A percentile compares a stretch with the other conserved stretches of the same genome.
phyloP scores from a whole-genome alignment of 2,113 vertebrate genomes.

The Madoqua kirkii region DNA sequence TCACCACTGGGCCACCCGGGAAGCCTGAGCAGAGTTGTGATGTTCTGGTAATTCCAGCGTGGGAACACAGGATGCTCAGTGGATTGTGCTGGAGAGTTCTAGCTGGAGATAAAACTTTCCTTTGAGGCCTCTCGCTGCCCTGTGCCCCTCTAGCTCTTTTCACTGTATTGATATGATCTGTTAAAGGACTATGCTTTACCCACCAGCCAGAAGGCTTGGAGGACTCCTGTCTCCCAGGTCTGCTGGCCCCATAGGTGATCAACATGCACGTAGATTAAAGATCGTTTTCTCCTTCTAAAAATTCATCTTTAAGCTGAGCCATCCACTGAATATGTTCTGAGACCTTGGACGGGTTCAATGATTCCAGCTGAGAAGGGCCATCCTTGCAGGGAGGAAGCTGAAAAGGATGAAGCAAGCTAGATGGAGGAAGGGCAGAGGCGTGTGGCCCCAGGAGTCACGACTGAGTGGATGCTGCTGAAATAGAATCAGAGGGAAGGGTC shows the following conservation, averaged over 20 bases:
- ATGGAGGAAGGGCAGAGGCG: background rate
- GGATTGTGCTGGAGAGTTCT: background rate
- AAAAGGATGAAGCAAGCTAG: background rate
- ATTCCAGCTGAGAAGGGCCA: background rate
- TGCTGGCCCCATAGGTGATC: background rate
- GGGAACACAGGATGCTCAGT: no score
- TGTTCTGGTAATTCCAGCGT: no score
- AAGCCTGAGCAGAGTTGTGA: no score
- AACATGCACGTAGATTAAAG: background rate
- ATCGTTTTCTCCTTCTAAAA: background rate
- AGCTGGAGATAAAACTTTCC: background rate
- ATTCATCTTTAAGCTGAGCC: background rate
- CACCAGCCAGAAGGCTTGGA: background rate
- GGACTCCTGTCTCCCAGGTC: background rate
- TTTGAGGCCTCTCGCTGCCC: background rate
- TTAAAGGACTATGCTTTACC: accelerated
- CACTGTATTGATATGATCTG: accelerated
- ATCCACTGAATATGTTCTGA: background rate
- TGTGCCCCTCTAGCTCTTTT: background rate
- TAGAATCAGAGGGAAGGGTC: background rate
- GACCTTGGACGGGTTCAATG: background rate
- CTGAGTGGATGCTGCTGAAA: accelerated
- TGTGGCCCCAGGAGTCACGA: accelerated
- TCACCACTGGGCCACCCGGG: no score
- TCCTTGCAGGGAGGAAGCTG: background rate